phyloP scores from a whole-genome alignment of 2,113 vertebrate genomes.

The Poecile atricapillus region DNA sequence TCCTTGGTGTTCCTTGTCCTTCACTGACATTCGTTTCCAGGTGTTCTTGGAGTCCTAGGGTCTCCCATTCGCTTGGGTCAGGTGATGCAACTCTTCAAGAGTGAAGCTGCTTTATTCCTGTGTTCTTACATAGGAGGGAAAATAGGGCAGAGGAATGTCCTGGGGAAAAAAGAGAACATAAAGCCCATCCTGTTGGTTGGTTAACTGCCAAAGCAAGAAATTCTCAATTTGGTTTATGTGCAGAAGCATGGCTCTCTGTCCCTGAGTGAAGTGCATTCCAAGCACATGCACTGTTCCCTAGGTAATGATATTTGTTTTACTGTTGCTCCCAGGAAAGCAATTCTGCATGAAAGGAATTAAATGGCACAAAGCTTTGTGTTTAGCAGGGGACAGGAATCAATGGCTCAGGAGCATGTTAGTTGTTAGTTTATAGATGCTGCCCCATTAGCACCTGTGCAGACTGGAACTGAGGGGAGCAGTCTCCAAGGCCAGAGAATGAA shows the following conservation, averaged over 20 bases:
- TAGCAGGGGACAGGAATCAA: conserved; percentile 15
- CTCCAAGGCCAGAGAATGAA: background rate
- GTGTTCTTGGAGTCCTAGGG: background rate
- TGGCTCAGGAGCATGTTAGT: background rate
- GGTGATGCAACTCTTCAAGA: background rate
- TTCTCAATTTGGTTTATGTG: background rate
- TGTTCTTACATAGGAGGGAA: background rate
- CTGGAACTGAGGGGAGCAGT: background rate
- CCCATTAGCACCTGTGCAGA: background rate
- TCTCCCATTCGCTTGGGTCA: background rate
- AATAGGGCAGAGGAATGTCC: background rate
- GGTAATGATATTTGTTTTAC: conserved; percentile 9
- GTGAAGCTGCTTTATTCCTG: background rate
- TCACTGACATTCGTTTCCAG: background rate
- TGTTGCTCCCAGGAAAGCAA: conserved; percentile 15
- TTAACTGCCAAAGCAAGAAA: background rate
- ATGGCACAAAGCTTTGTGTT: background rate
- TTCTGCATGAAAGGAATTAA: conserved; percentile 37
- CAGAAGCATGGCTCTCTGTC: background rate
- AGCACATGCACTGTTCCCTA: background rate
- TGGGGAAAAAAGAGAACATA: background rate
- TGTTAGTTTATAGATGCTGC: background rate
- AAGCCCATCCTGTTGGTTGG: background rate
- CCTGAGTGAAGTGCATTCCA: background rate
- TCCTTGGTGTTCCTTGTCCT: background rate